These are phyloP conservation scores for Andrena camellia DNA, from an alignment of 2,888 invertebrate genomes.

Conservation along the genomic window DNA sequence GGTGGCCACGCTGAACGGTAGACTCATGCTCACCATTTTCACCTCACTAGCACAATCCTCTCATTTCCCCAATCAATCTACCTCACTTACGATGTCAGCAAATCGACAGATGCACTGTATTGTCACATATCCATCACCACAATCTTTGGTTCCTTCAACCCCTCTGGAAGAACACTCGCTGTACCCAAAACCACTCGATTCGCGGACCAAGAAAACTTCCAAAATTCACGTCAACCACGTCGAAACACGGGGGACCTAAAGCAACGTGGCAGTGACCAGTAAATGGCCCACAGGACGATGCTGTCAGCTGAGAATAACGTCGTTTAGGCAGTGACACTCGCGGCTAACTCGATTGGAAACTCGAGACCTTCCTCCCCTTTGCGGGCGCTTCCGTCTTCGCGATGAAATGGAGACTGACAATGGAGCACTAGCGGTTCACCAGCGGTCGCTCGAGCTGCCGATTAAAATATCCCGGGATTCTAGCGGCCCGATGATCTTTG, in stretches of 20 bases:
- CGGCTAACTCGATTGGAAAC: constrained; percentile 30
- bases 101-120: neutral
- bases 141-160: too few species aligned
- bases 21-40: constrained; percentile 77
- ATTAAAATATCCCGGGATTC: neutral
- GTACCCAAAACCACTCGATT: neutral
- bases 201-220: neutral
- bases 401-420: neutral
- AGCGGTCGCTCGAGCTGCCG: neutral
- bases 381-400: constrained; percentile 21
- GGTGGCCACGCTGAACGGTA: constrained; percentile 85
- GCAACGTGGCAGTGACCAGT: constrained; percentile 56
- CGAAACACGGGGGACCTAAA: constrained; percentile 42
- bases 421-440: too few species aligned
- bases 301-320: constrained; percentile 58
- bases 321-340: constrained; percentile 34
- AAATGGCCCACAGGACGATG: constrained; percentile 31
- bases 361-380: constrained; percentile 30
- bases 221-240: constrained; percentile 2
- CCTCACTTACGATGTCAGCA: constrained; percentile 9
- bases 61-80: neutral
- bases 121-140: neutral
- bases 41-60: neutral
- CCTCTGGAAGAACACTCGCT: too few species aligned
- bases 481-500: neutral